These are phyloP conservation scores for Hyalella azteca DNA, from an alignment of 2,888 invertebrate genomes.

Conservation along the genomic window DNA sequence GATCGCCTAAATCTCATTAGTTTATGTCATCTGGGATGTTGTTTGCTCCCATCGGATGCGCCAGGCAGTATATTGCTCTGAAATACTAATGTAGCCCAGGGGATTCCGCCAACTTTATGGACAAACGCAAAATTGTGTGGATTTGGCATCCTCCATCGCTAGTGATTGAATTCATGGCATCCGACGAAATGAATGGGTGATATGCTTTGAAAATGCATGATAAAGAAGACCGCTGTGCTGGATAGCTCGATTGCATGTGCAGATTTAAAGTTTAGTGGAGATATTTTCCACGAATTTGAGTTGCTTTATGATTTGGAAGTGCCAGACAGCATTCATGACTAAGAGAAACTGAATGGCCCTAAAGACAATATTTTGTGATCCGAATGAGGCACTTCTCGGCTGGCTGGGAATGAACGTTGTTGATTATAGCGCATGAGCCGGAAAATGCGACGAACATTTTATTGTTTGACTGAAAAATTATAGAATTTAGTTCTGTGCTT, in stretches of 20 bases:
- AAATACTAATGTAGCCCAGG: constrained; percentile 35
- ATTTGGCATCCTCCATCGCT: constrained; percentile 33
- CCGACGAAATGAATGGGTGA: constrained; percentile 36
- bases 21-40: constrained; percentile 37
- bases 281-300: background rate
- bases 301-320: constrained; percentile 31
- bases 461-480: too few species aligned
- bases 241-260: constrained; percentile 37
- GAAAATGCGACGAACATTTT: background rate
- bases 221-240: constrained; percentile 32
- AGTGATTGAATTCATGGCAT: constrained; percentile 35
- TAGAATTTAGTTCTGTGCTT: too few species aligned
- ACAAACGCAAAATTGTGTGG: constrained; percentile 37
- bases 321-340: background rate
- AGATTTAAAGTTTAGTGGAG: constrained; percentile 28
- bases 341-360: constrained; percentile 7
- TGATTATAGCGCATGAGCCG: background rate
- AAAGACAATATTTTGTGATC: constrained; percentile 5
- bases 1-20: constrained; percentile 37
- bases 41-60: constrained; percentile 37
- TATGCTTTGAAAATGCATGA: constrained; percentile 36
- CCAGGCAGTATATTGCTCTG: constrained; percentile 32
- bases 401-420: background rate
- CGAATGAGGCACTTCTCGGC: background rate
- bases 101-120: constrained; percentile 34